These are phyloP conservation scores for Chionis minor DNA, from an alignment of 2,113 vertebrate genomes.

Conservation along the genomic window DNA sequence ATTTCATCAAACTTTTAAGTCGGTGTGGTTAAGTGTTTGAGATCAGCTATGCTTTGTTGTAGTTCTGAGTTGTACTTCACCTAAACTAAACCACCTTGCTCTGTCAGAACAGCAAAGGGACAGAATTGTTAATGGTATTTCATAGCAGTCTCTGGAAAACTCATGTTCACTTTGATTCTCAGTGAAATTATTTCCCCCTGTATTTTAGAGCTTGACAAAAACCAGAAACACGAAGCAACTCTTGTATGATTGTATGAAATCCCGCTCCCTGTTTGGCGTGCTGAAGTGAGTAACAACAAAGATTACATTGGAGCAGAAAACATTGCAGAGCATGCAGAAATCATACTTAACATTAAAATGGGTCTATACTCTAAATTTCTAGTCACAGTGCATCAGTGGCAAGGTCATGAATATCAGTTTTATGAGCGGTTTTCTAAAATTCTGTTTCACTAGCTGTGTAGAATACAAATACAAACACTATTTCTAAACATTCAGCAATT, in stretches of 20 bases:
- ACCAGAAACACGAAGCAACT: background rate
- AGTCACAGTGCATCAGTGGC: background rate
- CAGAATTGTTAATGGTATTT: background rate
- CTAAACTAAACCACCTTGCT: background rate
- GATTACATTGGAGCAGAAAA: background rate
- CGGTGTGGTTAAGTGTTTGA: background rate
- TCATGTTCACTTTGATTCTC: background rate
- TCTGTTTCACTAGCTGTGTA: background rate
- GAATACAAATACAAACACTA: background rate
- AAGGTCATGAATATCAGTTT: background rate
- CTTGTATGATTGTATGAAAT: background rate
- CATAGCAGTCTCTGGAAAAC: background rate
- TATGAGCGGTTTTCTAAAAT: background rate
- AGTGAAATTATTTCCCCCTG: background rate
- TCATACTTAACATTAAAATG: background rate
- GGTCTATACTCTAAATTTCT: background rate
- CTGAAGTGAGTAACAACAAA: background rate
- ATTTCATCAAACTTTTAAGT: background rate
- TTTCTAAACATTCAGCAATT: background rate
- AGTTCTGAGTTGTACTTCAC: background rate
- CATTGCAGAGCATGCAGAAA: background rate
- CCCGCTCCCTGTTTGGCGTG: background rate
- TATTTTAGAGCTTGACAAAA: background rate
- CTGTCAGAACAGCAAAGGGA: background rate
- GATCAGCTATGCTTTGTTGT: background rate